Conservation (phyloP, 2,797 vertebrate species). For the Apogon talboti region DNA sequence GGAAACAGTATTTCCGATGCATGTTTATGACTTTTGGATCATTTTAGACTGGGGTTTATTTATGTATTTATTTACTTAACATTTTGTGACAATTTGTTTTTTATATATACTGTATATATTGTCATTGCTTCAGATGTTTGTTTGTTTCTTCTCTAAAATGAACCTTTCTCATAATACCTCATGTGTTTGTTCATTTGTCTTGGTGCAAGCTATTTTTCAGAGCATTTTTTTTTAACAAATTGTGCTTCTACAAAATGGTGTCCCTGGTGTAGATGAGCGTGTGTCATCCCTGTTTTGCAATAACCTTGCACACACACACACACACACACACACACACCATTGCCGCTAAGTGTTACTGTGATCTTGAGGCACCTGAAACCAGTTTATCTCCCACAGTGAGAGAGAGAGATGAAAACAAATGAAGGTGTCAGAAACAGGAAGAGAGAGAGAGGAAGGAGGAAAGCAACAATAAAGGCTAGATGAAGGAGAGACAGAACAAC, state of each 20-base stretch:
- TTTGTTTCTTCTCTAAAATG: no score
- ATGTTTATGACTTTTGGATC: no score
- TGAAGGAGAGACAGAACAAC: slow-evolving; percentile 22
- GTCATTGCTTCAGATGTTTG: no score
- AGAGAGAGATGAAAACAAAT: slow-evolving; percentile 55
- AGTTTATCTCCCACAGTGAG: slow-evolving; percentile 36
- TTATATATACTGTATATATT: no score
- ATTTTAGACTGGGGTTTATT: no score
- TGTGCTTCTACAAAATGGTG: not conserved
- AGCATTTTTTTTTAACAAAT: no score
- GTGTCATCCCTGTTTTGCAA: slow-evolving; percentile 1
- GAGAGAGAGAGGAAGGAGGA: slow-evolving; percentile 59
- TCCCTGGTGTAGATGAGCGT: not conserved
- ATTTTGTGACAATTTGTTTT: no score
- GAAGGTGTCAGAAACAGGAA: slow-evolving; percentile 72
- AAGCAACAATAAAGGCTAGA: slow-evolving; percentile 54
- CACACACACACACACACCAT: slow-evolving; percentile 3
- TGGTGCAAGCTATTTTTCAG: no score
- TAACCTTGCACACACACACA: slow-evolving; percentile 18
- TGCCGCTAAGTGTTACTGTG: slow-evolving; percentile 14
- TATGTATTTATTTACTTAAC: no score
- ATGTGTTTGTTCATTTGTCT: no score
- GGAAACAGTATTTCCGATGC: no score
- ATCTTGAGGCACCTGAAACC: slow-evolving; percentile 45
- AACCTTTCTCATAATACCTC: no score